Percentiles rank a stretch among this genome's conserved stretches.
These are phyloP conservation scores for Eurystomus glaucurus DNA, from an alignment of 2,797 vertebrate genomes.

Conservation along the genomic window DNA sequence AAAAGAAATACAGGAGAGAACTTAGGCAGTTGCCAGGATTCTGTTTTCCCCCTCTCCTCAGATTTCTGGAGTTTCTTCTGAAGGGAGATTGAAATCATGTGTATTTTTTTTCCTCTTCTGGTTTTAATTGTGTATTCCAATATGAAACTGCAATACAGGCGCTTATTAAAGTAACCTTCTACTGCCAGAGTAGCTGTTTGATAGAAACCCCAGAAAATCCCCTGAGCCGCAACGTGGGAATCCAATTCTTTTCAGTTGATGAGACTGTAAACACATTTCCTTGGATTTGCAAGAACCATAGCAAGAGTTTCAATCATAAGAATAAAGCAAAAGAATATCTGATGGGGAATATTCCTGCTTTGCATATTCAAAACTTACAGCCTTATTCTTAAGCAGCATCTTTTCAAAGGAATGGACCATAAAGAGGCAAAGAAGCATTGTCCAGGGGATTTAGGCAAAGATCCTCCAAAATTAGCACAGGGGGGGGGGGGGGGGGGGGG, in stretches of 20 bases:
- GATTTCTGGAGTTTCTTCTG: not conserved
- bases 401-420: constrained; percentile 43
- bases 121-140: constrained; percentile 73
- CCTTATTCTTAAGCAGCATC: constrained; percentile 54
- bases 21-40: not conserved
- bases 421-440: constrained; percentile 37
- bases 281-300: constrained; percentile 74
- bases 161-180: constrained; percentile 43
- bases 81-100: not conserved
- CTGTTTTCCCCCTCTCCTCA: accelerated
- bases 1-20: not conserved
- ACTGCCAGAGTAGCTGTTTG: constrained; percentile 27
- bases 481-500: not conserved
- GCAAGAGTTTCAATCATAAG: constrained; percentile 71
- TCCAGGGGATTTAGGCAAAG: constrained; percentile 56
- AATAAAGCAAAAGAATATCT: constrained; percentile 76
- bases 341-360: constrained; percentile 70
- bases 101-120: not conserved
- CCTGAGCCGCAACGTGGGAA: constrained; percentile 67
- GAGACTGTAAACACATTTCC: constrained; percentile 80
- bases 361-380: constrained; percentile 78
- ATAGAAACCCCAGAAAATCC: constrained; percentile 77
- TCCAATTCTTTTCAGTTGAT: constrained; percentile 80
- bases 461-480: constrained; percentile 46
- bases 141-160: constrained; percentile 9